Evolutionary conservation across 2,888 invertebrate genomes (phyloP).

Genomic region (Itoplectis maculator): DNA sequence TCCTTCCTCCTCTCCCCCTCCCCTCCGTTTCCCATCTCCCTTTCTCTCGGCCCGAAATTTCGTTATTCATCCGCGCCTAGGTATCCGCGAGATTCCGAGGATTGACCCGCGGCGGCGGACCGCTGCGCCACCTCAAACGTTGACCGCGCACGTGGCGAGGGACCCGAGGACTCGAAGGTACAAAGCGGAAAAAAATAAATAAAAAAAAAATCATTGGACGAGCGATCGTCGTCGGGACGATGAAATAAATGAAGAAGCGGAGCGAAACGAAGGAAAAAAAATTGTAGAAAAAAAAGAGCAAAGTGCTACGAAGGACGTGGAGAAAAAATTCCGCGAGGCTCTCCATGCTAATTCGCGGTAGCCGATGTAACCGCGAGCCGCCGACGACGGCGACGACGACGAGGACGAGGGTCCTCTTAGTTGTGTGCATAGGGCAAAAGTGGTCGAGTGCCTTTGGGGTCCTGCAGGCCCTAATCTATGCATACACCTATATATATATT

Average conservation of each 20-base stretch:
- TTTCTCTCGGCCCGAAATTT: background rate
- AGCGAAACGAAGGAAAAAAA: too few species aligned
- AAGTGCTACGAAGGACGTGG: constrained; percentile 52
- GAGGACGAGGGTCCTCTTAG: constrained; percentile 5
- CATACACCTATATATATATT: background rate
- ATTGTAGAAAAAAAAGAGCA: constrained; percentile 32
- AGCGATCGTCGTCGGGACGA: constrained; percentile 41
- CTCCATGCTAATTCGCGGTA: constrained; percentile 63
- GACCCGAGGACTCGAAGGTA: constrained; percentile 76
- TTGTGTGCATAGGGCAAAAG: too few species aligned
- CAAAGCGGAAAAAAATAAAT: constrained; percentile 57
- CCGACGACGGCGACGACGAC: background rate
- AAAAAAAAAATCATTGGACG: constrained; percentile 70
- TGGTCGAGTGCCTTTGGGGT: too few species aligned
- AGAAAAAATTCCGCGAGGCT: constrained; percentile 58
- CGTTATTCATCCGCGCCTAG: constrained; percentile 21
- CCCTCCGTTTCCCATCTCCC: too few species aligned
- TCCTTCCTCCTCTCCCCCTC: constrained; percentile 43
- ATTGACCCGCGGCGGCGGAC: constrained; percentile 51
- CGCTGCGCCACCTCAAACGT: constrained; percentile 73
- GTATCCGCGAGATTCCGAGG: constrained; percentile 44
- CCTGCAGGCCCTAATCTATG: background rate
- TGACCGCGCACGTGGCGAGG: constrained; percentile 77
- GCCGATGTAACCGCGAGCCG: constrained; percentile 34
- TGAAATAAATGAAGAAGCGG: constrained; percentile 38